These are phyloP conservation scores for Gracilinanus agilis DNA, from an alignment of 2,113 vertebrate genomes.

Conservation along the genomic window DNA sequence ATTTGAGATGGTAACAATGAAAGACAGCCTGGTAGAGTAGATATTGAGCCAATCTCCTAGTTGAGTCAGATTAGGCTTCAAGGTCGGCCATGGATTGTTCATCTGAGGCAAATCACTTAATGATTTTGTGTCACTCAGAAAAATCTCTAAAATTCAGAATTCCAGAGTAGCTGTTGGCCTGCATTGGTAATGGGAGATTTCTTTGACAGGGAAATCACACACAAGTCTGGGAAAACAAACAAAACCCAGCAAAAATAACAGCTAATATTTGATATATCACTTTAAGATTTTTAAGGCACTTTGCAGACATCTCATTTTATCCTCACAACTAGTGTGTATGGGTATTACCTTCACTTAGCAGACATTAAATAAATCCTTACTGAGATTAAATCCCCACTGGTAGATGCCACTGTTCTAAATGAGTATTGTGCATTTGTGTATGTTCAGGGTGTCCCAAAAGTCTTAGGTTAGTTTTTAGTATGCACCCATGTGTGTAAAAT, in stretches of 20 bases:
- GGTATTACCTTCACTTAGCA: background rate
- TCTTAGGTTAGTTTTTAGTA: constrained; percentile 2
- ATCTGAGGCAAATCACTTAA: background rate
- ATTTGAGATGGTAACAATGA: background rate
- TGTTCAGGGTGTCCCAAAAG: background rate
- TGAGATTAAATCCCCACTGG: too few relatives aligned
- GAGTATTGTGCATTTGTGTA: background rate
- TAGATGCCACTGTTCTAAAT: background rate
- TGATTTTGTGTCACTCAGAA: background rate
- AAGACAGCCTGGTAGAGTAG: background rate
- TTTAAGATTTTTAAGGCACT: background rate
- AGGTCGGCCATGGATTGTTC: background rate
- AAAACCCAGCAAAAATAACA: background rate
- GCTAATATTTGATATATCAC: background rate
- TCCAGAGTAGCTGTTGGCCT: background rate
- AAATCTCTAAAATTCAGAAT: background rate
- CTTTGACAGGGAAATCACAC: background rate
- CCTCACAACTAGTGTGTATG: background rate
- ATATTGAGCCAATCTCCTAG: background rate
- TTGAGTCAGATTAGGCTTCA: background rate
- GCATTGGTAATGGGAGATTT: background rate
- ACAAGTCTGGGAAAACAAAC: background rate
- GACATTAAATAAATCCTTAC: background rate
- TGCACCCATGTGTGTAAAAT: too few relatives aligned
- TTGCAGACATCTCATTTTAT: background rate